Conservation (phyloP, 2,113 vertebrate species). For the Leucoraja erinaceus region DNA sequence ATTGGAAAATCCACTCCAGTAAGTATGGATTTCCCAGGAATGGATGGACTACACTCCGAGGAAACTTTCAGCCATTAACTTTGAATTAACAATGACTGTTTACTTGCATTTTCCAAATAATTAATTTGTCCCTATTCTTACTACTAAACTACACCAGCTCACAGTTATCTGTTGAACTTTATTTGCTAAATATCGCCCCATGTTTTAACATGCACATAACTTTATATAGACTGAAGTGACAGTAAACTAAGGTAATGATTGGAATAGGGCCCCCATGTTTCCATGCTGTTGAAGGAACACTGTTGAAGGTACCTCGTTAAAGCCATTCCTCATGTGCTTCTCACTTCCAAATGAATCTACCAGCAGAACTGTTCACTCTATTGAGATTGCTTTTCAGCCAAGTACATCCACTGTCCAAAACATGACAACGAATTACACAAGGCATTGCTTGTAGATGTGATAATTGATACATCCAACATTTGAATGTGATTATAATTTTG, state of each 20-base stretch:
- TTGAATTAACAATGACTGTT: not conserved
- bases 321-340: not conserved
- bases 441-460: not conserved
- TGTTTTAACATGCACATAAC: not conserved
- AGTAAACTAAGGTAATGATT: not conserved
- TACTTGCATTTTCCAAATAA: no score
- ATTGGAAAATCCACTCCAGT: no score
- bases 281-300: not conserved
- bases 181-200: no score
- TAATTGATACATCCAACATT: not conserved
- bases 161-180: no score
- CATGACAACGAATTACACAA: not conserved
- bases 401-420: not conserved
- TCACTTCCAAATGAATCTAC: conserved; percentile 18
- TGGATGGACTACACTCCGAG: no score
- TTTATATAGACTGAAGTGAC: conserved; percentile 19
- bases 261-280: not conserved
- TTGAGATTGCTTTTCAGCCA: conserved; percentile 13
- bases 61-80: not conserved
- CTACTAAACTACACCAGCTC: no score
- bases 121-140: no score
- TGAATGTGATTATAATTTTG: not conserved
- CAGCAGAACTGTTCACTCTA: not conserved
- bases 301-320: not conserved
- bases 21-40: no score